phyloP scores from a whole-genome alignment of 2,113 vertebrate species.

The Elephas maximus region DNA sequence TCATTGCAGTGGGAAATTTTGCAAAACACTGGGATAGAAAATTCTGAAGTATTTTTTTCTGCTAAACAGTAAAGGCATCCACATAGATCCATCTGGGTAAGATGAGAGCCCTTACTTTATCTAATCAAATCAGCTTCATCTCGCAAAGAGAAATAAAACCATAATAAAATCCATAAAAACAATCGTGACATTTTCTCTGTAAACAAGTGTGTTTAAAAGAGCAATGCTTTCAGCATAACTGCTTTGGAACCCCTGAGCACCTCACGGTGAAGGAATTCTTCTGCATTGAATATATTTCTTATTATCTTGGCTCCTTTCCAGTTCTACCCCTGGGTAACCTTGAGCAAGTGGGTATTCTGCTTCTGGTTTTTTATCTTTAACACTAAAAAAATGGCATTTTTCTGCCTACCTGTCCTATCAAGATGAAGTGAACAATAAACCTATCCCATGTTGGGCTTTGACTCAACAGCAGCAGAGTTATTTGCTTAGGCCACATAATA shows the following conservation, averaged over 20 bases:
- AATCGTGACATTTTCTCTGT: background rate
- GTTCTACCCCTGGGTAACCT: background rate
- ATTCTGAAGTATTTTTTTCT: background rate
- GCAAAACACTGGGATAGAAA: background rate
- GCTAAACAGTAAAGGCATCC: background rate
- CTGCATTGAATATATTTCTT: background rate
- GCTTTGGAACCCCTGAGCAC: background rate
- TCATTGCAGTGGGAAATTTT: background rate
- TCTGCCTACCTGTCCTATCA: background rate
- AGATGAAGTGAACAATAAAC: conserved; percentile 2
- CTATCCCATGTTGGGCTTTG: background rate
- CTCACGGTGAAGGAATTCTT: background rate
- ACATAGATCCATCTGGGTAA: background rate
- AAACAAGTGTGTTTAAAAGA: background rate
- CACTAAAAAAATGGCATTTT: background rate
- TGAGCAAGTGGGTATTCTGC: background rate
- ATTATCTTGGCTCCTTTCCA: background rate
- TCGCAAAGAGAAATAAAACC: conserved; percentile 13
- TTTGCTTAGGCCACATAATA: background rate
- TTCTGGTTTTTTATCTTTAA: background rate
- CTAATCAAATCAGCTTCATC: conserved; percentile 9
- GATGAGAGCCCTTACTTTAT: background rate
- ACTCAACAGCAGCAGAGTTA: background rate
- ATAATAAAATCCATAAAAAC: conserved; percentile 13
- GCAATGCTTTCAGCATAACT: background rate